Evolutionary conservation across 2,797 vertebrate genomes (phyloP).

Genomic region (Novumbra hubbsi): DNA sequence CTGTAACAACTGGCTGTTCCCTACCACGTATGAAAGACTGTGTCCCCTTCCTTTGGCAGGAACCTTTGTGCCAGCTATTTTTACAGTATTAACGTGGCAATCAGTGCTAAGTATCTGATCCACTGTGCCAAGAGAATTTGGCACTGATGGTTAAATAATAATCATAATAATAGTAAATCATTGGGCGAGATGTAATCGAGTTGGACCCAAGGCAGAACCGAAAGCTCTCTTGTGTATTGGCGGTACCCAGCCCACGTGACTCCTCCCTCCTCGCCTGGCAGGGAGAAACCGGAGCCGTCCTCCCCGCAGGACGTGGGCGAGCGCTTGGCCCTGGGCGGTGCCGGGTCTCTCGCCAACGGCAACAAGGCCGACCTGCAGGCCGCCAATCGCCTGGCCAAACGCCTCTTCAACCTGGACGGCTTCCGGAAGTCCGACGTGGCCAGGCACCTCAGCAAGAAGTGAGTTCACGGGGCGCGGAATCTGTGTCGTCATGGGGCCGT

Average conservation of each 20-base stretch:
- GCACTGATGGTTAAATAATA: background rate
- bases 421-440: constrained; percentile 94
- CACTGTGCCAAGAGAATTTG: constrained; percentile 1
- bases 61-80: background rate
- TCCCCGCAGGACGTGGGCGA: constrained; percentile 84
- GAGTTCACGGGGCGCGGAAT: constrained; percentile 52
- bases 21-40: background rate
- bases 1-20: background rate
- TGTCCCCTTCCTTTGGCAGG: background rate
- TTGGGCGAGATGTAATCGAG: background rate
- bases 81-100: background rate
- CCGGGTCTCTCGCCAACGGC: constrained; percentile 82
- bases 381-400: constrained; percentile 87
- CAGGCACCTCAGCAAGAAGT: constrained; percentile 94
- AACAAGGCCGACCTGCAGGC: constrained; percentile 88
- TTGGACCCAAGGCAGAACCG: background rate
- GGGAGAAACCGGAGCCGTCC: constrained; percentile 79
- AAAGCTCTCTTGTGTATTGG: background rate
- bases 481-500: background rate
- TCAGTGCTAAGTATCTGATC: background rate
- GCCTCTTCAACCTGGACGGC: constrained; percentile 90
- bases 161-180: background rate
- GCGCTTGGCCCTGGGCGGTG: constrained; percentile 80
- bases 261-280: constrained; percentile 43
- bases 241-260: background rate